A percentile compares a stretch with the other conserved stretches of the same genome.
These are phyloP conservation scores for Troides helena DNA, from an alignment of 2,888 invertebrate genomes.

Conservation along the genomic window DNA sequence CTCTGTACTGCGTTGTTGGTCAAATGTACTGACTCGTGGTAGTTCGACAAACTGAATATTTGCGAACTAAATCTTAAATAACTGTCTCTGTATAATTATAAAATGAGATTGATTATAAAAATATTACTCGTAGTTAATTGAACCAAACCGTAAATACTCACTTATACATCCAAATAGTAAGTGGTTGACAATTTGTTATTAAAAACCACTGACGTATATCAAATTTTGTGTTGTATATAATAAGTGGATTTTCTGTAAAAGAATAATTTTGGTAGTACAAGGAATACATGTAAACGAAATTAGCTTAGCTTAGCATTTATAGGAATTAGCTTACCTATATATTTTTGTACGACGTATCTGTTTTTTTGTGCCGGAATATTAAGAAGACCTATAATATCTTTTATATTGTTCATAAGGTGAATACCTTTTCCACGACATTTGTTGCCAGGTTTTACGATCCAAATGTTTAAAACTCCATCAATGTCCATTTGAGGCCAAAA, in stretches of 20 bases:
- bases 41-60: constrained; percentile 90
- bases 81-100: constrained; percentile 83
- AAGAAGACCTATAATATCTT: constrained; percentile 89
- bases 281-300: no score
- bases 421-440: constrained; percentile 96
- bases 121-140: background rate
- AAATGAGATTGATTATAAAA: constrained; percentile 9
- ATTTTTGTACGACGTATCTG: constrained; percentile 96
- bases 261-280: background rate
- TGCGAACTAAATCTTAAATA: constrained; percentile 96
- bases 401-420: constrained; percentile 90
- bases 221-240: constrained; percentile 95
- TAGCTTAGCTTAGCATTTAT: background rate
- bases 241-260: constrained; percentile 88
- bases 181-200: constrained; percentile 93
- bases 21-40: constrained; percentile 95
- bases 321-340: constrained; percentile 85
- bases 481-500: constrained; percentile 91
- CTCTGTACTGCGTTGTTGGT: constrained; percentile 97
- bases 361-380: constrained; percentile 85
- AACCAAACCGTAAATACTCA: constrained; percentile 51
- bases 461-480: constrained; percentile 93
- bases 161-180: constrained; percentile 96
- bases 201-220: constrained; percentile 98
- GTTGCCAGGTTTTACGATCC: constrained; percentile 97